Conservation (phyloP, 2,113 vertebrate genomes). For the Tringa solitaria region DNA sequence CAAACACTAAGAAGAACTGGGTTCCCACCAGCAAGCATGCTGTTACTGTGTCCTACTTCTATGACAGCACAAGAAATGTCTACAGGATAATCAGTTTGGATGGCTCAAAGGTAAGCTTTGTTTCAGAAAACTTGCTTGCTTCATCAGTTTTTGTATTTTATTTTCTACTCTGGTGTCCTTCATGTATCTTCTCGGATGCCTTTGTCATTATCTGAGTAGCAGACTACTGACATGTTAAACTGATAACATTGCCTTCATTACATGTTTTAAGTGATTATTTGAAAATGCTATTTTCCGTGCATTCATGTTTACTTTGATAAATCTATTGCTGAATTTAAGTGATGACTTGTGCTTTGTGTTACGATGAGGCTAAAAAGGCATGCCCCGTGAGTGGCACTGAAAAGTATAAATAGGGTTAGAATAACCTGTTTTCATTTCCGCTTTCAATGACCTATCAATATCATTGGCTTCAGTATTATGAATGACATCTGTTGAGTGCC, state of each 20-base stretch:
- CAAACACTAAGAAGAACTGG: conserved; percentile 99
- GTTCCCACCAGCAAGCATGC: conserved; percentile 98
- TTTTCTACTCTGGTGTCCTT: neutral
- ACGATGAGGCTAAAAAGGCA: neutral
- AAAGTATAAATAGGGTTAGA: neutral
- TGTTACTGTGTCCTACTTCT: conserved; percentile 98
- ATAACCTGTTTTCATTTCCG: neutral
- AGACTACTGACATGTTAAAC: neutral
- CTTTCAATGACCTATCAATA: neutral
- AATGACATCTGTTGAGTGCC: conserved; percentile 13
- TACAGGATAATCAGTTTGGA: conserved; percentile 99
- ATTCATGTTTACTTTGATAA: neutral
- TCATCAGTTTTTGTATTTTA: neutral
- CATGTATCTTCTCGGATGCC: neutral
- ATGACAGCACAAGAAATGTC: conserved; percentile 97
- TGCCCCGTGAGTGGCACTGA: neutral
- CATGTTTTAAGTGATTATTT: neutral
- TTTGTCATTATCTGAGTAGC: neutral
- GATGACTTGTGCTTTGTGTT: neutral
- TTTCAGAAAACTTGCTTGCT: neutral
- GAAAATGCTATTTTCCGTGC: neutral
- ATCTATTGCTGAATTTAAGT: neutral
- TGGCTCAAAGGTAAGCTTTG: conserved; percentile 89
- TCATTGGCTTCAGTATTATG: neutral
- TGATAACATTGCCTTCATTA: neutral